Conservation (phyloP, 2,888 invertebrate species). For the Catocala nupta region DNA sequence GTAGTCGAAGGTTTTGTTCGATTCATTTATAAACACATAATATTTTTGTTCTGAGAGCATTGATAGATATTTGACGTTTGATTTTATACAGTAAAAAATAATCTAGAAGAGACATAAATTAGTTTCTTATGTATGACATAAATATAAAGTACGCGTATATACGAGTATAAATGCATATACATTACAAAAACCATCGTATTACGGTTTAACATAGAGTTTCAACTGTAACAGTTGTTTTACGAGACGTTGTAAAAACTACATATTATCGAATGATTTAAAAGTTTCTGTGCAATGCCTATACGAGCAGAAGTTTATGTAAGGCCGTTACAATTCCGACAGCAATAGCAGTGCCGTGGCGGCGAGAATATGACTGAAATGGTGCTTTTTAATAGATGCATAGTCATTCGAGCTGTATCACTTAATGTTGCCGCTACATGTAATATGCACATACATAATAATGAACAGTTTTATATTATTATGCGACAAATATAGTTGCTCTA, state of each 20-base stretch:
- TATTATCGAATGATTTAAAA: slow-evolving; percentile 11
- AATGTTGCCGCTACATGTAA: neutral
- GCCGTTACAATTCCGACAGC: neutral
- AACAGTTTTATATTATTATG: no score
- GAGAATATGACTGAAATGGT: neutral
- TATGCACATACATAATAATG: no score
- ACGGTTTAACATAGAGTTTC: neutral
- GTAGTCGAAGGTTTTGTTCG: no score
- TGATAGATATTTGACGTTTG: no score
- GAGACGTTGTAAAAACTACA: slow-evolving; percentile 2
- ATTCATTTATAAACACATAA: no score
- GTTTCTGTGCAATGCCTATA: slow-evolving; percentile 6
- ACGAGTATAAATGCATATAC: neutral
- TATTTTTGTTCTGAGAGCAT: no score
- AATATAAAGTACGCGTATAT: no score
- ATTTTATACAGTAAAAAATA: no score
- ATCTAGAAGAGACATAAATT: no score
- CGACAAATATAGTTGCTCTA: no score
- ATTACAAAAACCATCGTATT: neutral
- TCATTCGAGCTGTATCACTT: slow-evolving; percentile 2
- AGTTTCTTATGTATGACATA: no score
- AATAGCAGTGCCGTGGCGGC: neutral
- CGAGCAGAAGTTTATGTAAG: slow-evolving; percentile 1
- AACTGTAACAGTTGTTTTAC: slow-evolving; percentile 4
- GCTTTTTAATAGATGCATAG: slow-evolving; percentile 11